Evolutionary conservation across 2,888 invertebrate species (phyloP), one percentile per base, ranked within the genome.

Genomic region (Pelosia muscerda): DNA sequence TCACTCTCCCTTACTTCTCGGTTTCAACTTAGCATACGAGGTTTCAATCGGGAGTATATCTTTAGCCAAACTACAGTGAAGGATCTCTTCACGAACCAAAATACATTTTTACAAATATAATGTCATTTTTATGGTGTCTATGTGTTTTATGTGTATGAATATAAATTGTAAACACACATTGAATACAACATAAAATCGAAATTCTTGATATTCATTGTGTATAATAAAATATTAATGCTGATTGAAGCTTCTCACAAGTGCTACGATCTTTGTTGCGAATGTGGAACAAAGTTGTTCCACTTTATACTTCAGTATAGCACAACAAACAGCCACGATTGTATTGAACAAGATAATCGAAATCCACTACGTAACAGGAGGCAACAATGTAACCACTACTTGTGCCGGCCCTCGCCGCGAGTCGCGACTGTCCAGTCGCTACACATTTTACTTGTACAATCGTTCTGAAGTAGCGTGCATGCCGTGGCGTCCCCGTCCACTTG

Each of bases 321-420:
- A 31, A 34, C 49, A 22, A 38, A 49, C 38, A 25, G 23, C 11
- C 22, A 11, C 26, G 56, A n/a, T 23, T 26, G 23, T 10, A 31
- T 54, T 10, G 22, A 25, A 34, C 54, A 25, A 65, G 34, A 26
- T 54, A 60, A 65, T 60, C 59, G 54, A 65, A 26, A 13, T 60
- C 15, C 34, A 25, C 23, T 8, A 11, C 31, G 49, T 28, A 49
- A 55, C 65, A 53, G 13, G 25, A 54, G 25, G 26, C 26, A 53
- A 60, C 42, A 65, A 65, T 55, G 59, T 53, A 23, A 5, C 28
- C 56, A 38, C 49, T 65, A 42, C 25, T 65, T 58, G 49, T 42
- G 53, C 8, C 23, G 56, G 31, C 22, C 38, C 57, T 63, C 11
- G 26, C 9, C 19, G 25, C 62, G 28, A 53, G 26, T 4, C 19